Percentiles rank a stretch among this genome's conserved stretches.
phyloP scores from a whole-genome alignment of 2,888 invertebrate genomes.

The Trachelus stipa region DNA sequence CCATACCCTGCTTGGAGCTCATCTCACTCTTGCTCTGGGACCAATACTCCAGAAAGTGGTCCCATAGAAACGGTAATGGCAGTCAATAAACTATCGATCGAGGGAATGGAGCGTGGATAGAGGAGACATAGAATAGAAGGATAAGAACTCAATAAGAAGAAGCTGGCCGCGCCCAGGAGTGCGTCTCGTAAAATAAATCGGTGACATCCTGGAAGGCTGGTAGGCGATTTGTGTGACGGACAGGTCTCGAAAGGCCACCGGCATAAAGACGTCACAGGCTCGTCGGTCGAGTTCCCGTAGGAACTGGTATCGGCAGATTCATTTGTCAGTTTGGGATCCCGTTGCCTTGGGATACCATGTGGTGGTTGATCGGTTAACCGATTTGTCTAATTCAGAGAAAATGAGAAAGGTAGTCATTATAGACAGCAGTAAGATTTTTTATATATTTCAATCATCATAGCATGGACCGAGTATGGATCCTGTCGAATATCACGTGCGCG shows the following conservation, averaged over 20 bases:
- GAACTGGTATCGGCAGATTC: slow-evolving; percentile 57
- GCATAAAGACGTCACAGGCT: slow-evolving; percentile 59
- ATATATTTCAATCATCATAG: neutral
- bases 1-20: neutral
- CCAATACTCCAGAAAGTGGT: neutral
- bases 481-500: neutral
- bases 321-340: slow-evolving; percentile 49
- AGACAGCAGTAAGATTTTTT: neutral
- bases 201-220: slow-evolving; percentile 59
- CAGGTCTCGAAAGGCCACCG: slow-evolving; percentile 39
- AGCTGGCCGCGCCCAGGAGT: slow-evolving; percentile 40
- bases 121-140: slow-evolving; percentile 8
- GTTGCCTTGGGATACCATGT: neutral
- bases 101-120: slow-evolving; percentile 1
- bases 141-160: slow-evolving; percentile 14
- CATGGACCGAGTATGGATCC: neutral
- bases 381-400: neutral
- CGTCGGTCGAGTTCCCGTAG: slow-evolving; percentile 33
- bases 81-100: slow-evolving; percentile 57
- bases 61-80: slow-evolving; percentile 48
- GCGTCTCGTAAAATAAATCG: slow-evolving; percentile 62
- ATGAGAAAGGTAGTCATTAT: neutral
- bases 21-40: neutral
- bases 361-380: neutral
- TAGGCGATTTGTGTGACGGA: slow-evolving; percentile 60